Evolutionary conservation across 1,140 invertebrate genomes (phyloP).

Genomic region (Stegodyphus mimosarum): DNA sequence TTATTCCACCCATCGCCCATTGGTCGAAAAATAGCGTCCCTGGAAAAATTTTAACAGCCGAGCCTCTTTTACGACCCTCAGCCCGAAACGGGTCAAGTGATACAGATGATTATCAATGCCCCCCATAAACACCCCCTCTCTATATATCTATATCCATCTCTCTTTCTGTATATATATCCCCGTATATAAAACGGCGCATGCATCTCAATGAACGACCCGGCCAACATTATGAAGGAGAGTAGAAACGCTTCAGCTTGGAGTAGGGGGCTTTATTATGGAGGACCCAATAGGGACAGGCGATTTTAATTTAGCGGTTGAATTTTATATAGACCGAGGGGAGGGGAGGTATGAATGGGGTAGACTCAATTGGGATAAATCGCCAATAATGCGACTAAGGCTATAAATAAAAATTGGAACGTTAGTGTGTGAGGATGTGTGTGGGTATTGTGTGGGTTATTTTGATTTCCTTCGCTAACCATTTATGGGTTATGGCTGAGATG

Average conservation of each 20-base stretch:
- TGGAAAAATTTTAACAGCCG: neutral
- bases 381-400: too few relatives aligned
- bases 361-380: too few relatives aligned
- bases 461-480: conserved; percentile 4
- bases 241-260: neutral
- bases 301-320: conserved; percentile 7
- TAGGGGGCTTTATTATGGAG: neutral
- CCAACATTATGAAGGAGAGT: too few relatives aligned
- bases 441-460: neutral
- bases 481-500: neutral
- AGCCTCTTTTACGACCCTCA: neutral
- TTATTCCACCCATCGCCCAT: too few relatives aligned
- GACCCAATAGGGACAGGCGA: neutral
- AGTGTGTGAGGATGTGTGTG: neutral
- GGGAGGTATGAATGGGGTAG: too few relatives aligned
- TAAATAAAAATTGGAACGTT: neutral
- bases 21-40: too few relatives aligned
- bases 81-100: conserved; percentile 1
- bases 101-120: conserved; percentile 3
- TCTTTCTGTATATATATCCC: neutral
- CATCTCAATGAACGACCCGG: too few relatives aligned
- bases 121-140: neutral
- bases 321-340: neutral
- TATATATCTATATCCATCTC: neutral
- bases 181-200: neutral